Conservation (phyloP, 2,797 vertebrate species). For the Leuciscus waleckii region DNA sequence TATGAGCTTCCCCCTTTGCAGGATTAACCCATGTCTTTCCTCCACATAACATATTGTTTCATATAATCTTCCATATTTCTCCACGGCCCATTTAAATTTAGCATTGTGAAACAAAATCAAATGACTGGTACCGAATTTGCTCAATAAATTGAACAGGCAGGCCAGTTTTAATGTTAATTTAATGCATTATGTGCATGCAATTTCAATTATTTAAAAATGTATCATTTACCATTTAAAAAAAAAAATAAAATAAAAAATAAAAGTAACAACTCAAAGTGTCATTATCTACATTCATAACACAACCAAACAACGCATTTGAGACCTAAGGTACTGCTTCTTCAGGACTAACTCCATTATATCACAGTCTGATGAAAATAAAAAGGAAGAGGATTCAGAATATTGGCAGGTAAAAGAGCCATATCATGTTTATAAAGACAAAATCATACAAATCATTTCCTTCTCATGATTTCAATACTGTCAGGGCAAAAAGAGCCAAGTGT, state of each 20-base stretch:
- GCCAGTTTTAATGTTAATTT: conserved; percentile 1
- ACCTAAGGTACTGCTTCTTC: neutral
- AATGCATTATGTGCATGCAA: neutral
- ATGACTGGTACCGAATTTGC: conserved; percentile 14
- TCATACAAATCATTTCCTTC: neutral
- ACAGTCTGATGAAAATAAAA: neutral
- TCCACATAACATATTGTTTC: conserved; percentile 31
- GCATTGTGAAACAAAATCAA: conserved; percentile 22
- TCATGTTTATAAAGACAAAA: neutral
- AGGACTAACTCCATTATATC: neutral
- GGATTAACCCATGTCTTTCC: conserved; percentile 47
- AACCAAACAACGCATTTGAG: conserved; percentile 7
- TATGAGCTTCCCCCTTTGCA: conserved; percentile 30
- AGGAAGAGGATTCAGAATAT: neutral
- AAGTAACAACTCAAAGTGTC: conserved; percentile 12
- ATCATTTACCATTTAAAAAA: no score
- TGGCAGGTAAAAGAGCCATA: neutral
- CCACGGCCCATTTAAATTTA: neutral
- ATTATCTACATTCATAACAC: neutral
- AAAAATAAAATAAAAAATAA: no score
- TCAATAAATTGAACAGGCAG: conserved; percentile 27
- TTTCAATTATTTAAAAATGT: no score
- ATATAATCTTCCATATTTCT: conserved; percentile 20
- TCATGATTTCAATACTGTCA: conserved; percentile 13
- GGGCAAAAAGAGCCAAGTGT: neutral